phyloP scores from a whole-genome alignment of 2,113 vertebrate genomes.

The Chaetodon auriga region DNA sequence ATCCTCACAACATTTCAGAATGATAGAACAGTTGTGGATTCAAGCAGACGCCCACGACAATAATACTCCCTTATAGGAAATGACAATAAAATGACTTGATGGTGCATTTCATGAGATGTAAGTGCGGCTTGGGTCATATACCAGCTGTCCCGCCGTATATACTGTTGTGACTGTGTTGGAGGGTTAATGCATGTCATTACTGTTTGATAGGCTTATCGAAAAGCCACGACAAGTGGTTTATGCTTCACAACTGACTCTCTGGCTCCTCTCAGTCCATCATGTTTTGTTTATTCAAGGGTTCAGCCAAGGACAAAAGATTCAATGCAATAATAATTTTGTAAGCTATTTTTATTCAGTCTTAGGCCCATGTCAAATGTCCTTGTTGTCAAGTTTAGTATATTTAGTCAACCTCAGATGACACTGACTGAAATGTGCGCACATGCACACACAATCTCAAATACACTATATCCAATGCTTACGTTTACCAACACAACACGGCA shows the following conservation, averaged over 20 bases:
- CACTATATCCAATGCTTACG: too few species aligned
- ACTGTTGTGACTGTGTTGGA: slow-evolving; percentile 29
- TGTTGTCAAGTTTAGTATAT: too few species aligned
- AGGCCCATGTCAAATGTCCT: too few species aligned
- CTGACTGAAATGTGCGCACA: too few species aligned
- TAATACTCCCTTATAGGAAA: slow-evolving; percentile 40
- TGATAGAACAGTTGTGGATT: slow-evolving; percentile 37
- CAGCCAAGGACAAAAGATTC: slow-evolving; percentile 13
- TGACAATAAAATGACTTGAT: slow-evolving; percentile 48
- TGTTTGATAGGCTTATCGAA: slow-evolving; percentile 55
- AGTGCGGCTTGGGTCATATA: slow-evolving; percentile 38
- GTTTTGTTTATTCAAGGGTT: slow-evolving; percentile 27
- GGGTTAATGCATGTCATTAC: slow-evolving; percentile 65
- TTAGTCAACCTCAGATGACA: too few species aligned
- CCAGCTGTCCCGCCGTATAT: background rate
- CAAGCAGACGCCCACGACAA: slow-evolving; percentile 4
- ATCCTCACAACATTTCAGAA: slow-evolving; percentile 60
- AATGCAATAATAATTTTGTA: background rate
- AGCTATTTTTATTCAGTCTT: too few species aligned
- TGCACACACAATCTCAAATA: too few species aligned
- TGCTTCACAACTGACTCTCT: slow-evolving; percentile 33
- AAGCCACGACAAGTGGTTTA: slow-evolving; percentile 60
- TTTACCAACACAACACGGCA: too few species aligned
- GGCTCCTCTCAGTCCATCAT: slow-evolving; percentile 10
- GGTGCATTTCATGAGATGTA: slow-evolving; percentile 45